Evolutionary conservation across 1,140 invertebrate genomes (phyloP), one percentile per base, ranked within the genome.

Genomic region (Ruditapes philippinarum): DNA sequence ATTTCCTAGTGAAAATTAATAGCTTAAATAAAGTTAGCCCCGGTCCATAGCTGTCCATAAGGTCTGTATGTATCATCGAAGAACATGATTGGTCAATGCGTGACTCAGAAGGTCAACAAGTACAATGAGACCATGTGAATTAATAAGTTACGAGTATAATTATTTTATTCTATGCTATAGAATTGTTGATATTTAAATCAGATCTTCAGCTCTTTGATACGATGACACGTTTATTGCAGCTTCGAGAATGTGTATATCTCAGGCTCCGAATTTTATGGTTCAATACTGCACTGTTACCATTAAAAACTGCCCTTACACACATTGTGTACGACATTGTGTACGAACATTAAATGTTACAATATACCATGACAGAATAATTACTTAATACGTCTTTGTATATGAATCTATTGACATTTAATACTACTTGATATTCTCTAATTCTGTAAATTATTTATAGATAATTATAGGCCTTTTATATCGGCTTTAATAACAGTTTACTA

Each of bases 1-100:
- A 84, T 84, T 84, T 84, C 82, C 82, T 45, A 84, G 82, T 73
- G 68, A 84, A 73, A 73, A 84, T 84, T 84, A 84, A 84, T 84
- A 84, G 82, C 82, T 57, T 2, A 84, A 84, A 65, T 82, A 68
- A 82, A 82, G 80, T 68, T 65, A 78, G 54, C 74, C 17, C 33
- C 49, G 25, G 22, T n/a, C n/a, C n/a, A 51, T 54, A 25, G 45
- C 49, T 57, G 74, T 78, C 45, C 22, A 22, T 78, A 12, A 78
- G 31, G 33, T 78, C 45, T n/a, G 54, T 22, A 74, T 49, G 40
- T 31, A 51, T 51, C 40, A 49, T 25, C 12, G n/a, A 2, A 31
- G 42, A 40, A 36, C 31, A 22, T 76, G 25, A 51, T n/a, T 76
- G 40, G 28, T 28, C 14, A 25, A n/a, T n/a, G 42, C 31, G 42